Evolutionary conservation across 2,797 vertebrate genomes (phyloP).

Genomic region (Syndactyla subalaris): DNA sequence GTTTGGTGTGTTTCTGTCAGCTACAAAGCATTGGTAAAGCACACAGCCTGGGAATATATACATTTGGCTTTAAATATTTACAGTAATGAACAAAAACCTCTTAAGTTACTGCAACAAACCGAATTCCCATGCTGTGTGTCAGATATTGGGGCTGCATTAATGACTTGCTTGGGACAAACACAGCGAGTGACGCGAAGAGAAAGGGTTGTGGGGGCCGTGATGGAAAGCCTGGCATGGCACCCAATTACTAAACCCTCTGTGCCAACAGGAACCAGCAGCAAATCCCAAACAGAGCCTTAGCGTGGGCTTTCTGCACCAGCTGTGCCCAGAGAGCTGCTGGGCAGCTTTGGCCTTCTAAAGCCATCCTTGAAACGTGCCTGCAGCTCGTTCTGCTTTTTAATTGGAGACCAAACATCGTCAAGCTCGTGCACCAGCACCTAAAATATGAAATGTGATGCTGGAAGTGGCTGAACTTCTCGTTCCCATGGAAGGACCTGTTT

Average conservation of each 20-base stretch:
- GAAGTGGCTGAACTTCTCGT: background rate
- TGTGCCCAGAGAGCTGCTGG: background rate
- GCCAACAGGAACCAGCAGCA: background rate
- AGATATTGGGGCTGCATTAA: background rate
- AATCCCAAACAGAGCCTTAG: background rate
- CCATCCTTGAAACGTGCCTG: background rate
- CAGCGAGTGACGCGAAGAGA: background rate
- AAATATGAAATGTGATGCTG: background rate
- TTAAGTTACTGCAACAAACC: background rate
- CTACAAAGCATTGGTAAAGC: background rate
- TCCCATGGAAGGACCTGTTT: slow-evolving; percentile 7
- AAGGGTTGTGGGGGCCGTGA: background rate
- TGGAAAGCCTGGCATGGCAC: background rate
- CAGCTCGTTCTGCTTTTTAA: slow-evolving; percentile 1
- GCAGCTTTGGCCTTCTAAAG: background rate
- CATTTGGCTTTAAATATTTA: background rate
- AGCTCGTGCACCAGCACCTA: background rate
- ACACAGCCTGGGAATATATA: background rate
- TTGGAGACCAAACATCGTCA: background rate
- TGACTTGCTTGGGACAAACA: background rate
- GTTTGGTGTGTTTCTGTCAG: background rate
- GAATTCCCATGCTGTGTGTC: background rate
- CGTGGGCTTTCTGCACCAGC: background rate
- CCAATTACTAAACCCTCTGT: background rate
- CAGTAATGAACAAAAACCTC: background rate